phyloP scores from a whole-genome alignment of 2,113 vertebrate species.

The Melospiza melodia region DNA sequence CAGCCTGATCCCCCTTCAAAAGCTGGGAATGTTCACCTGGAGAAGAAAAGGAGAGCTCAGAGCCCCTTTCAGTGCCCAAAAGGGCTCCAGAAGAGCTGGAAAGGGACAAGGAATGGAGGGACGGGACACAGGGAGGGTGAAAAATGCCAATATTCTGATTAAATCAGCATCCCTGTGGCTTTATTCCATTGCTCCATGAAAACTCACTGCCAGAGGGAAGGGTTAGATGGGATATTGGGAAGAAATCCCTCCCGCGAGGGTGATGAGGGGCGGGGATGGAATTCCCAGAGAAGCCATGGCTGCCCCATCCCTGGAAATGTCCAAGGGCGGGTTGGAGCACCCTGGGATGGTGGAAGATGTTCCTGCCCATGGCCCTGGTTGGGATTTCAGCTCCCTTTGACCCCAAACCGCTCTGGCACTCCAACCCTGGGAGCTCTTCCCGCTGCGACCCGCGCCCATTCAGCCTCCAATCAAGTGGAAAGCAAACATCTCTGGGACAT shows the following conservation, averaged over 20 bases:
- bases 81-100: background rate
- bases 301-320: background rate
- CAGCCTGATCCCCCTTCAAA: background rate
- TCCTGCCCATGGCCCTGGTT: rapidly evolving
- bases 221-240: background rate
- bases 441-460: background rate
- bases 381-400: background rate
- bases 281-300: background rate
- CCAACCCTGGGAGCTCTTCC: rapidly evolving
- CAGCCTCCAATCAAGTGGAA: conserved; percentile 25
- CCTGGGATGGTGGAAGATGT: background rate
- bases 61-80: too few relatives aligned
- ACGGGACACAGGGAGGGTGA: background rate
- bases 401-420: rapidly evolving
- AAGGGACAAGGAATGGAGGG: background rate
- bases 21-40: background rate
- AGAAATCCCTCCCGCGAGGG: background rate
- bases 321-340: background rate
- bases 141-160: background rate
- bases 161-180: background rate
- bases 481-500: conserved; percentile 36
- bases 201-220: too few relatives aligned
- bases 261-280: background rate
- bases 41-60: background rate
- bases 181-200: background rate